These are phyloP conservation scores for Macrochelys suwanniensis DNA, from an alignment of 2,797 vertebrate genomes.

Conservation along the genomic window DNA sequence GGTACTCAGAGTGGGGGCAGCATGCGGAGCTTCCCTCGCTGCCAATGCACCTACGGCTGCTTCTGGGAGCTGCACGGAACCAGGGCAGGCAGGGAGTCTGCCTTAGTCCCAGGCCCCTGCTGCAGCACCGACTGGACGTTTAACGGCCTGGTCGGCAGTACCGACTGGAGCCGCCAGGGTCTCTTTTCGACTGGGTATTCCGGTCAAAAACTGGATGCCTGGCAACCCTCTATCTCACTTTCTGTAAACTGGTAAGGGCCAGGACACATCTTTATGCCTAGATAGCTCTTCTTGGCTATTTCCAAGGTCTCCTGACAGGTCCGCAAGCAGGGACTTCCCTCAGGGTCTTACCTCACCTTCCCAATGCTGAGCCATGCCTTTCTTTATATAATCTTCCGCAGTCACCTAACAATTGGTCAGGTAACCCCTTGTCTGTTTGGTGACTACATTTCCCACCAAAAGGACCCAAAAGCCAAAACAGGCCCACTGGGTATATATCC, in stretches of 20 bases:
- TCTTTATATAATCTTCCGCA: background rate
- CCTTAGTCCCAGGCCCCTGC: too few species aligned
- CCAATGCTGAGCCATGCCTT: background rate
- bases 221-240: background rate
- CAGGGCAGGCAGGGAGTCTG: too few species aligned
- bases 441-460: background rate
- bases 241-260: background rate
- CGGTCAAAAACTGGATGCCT: too few species aligned
- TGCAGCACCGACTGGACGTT: too few species aligned
- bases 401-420: background rate
- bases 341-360: background rate
- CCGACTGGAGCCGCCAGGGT: too few species aligned
- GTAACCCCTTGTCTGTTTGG: background rate
- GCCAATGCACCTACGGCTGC: too few species aligned
- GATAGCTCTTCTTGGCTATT: background rate
- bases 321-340: background rate
- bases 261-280: background rate
- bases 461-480: background rate
- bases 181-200: too few species aligned
- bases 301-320: fast-evolving
- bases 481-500: background rate
- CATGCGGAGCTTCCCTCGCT: too few species aligned
- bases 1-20: too few species aligned
- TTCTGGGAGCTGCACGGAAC: too few species aligned
- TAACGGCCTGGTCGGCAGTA: too few species aligned